Percentiles rank a stretch among this genome's conserved stretches.
phyloP scores from a whole-genome alignment of 2,888 invertebrate species.

The Metellina segmentata region DNA sequence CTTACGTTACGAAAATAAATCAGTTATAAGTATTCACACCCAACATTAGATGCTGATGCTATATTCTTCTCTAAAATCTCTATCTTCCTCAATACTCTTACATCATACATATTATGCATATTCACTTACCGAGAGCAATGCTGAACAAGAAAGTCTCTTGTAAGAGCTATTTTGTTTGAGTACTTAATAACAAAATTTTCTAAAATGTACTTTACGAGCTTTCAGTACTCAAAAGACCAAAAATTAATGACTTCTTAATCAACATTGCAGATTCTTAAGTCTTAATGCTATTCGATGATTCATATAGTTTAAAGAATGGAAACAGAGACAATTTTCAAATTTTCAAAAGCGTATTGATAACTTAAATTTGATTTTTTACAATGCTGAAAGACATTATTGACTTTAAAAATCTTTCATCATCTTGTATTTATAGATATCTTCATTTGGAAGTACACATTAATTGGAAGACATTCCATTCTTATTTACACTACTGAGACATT shows the following conservation, averaged over 20 bases:
- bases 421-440: not conserved
- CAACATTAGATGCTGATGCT: not conserved
- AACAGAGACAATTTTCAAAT: not conserved
- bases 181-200: too few relatives aligned
- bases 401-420: not conserved
- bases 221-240: too few relatives aligned
- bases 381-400: slow-evolving; percentile 35
- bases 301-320: not conserved
- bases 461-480: slow-evolving; percentile 2
- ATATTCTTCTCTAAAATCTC: too few relatives aligned
- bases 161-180: too few relatives aligned
- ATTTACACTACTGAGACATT: slow-evolving; percentile 29
- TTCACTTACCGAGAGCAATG: too few relatives aligned
- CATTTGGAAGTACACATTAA: slow-evolving; percentile 2
- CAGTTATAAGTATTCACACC: not conserved
- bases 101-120: too few relatives aligned
- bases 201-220: too few relatives aligned
- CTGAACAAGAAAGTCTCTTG: too few relatives aligned
- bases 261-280: too few relatives aligned
- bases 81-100: too few relatives aligned
- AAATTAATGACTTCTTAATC: too few relatives aligned
- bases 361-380: slow-evolving; percentile 29
- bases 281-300: too few relatives aligned
- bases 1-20: slow-evolving; percentile 5
- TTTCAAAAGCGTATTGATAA: not conserved